Percentiles rank a stretch among this genome's conserved stretches.
Evolutionary conservation across 1,140 invertebrate species (phyloP).

Genomic region (Drosophila pruinosa): DNA sequence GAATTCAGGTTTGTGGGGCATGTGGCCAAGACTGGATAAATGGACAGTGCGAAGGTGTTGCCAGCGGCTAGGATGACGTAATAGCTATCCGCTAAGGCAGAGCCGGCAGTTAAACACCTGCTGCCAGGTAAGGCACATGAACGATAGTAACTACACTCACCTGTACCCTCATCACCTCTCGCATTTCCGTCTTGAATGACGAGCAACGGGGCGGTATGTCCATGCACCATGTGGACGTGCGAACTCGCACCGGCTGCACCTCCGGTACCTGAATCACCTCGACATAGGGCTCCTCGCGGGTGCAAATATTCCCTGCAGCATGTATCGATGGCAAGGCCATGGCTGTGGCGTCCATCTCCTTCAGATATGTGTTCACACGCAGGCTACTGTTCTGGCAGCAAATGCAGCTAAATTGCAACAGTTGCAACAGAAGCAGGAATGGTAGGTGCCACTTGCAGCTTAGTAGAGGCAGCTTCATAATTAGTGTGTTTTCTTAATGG

Average conservation of each 20-base stretch:
- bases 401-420: neutral
- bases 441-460: neutral
- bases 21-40: constrained; percentile 43
- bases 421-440: constrained; percentile 12
- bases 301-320: constrained; percentile 65
- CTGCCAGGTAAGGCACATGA: neutral
- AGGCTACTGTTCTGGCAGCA: constrained; percentile 51
- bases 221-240: constrained; percentile 88
- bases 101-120: constrained; percentile 60
- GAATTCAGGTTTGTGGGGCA: constrained; percentile 72
- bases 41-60: constrained; percentile 67
- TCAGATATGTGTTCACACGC: constrained; percentile 59
- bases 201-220: constrained; percentile 88
- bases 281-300: constrained; percentile 83
- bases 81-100: constrained; percentile 57
- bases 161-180: constrained; percentile 85
- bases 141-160: constrained; percentile 65
- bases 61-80: constrained; percentile 45
- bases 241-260: constrained; percentile 86
- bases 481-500: neutral
- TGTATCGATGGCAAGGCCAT: constrained; percentile 55
- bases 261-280: constrained; percentile 84
- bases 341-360: constrained; percentile 44
- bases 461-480: constrained; percentile 7
- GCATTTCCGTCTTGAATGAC: constrained; percentile 86